phyloP scores from a whole-genome alignment of 2,888 invertebrate genomes.

The Atherix ibis region DNA sequence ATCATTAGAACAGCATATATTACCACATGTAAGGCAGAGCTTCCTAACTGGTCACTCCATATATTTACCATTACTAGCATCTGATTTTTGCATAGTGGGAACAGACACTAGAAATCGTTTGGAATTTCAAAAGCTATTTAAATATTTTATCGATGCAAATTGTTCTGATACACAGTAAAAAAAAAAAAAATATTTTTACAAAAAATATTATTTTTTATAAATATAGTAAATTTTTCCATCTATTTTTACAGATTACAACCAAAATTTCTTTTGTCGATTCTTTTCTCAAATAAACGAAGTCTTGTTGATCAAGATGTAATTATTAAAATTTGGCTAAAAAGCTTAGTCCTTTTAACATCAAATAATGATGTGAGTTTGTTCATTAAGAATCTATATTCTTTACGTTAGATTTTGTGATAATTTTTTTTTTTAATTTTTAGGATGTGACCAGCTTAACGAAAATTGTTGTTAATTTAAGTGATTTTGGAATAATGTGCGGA shows the following conservation, averaged over 20 bases:
- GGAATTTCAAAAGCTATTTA: slow-evolving; percentile 20
- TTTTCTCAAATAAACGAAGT: slow-evolving; percentile 14
- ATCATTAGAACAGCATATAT: slow-evolving; percentile 22
- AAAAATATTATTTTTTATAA: too few relatives aligned
- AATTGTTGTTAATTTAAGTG: slow-evolving; percentile 19
- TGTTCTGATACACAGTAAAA: slow-evolving; percentile 20
- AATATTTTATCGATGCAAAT: slow-evolving; percentile 19
- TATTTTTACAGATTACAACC: slow-evolving; percentile 16
- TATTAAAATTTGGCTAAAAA: slow-evolving; percentile 28
- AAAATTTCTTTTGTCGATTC: slow-evolving; percentile 19
- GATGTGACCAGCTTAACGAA: slow-evolving; percentile 20
- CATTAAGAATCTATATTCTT: too few relatives aligned
- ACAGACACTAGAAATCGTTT: slow-evolving; percentile 12
- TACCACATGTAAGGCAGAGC: slow-evolving; percentile 25
- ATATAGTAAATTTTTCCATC: too few relatives aligned
- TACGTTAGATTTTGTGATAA: too few relatives aligned
- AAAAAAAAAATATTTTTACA: too few relatives aligned
- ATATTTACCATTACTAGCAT: slow-evolving; percentile 25
- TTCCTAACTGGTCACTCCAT: slow-evolving; percentile 21
- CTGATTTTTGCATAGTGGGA: slow-evolving; percentile 20
- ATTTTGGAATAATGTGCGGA: slow-evolving; percentile 19
- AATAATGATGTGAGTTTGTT: slow-evolving; percentile 20
- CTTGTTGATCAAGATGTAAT: slow-evolving; percentile 17
- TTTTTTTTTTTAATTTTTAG: slow-evolving; percentile 8
- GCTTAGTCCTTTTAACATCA: slow-evolving; percentile 23